Percentiles rank a stretch among this genome's conserved stretches.
phyloP scores from a whole-genome alignment of 2,113 vertebrate species.

The Maccullochella peelii region DNA sequence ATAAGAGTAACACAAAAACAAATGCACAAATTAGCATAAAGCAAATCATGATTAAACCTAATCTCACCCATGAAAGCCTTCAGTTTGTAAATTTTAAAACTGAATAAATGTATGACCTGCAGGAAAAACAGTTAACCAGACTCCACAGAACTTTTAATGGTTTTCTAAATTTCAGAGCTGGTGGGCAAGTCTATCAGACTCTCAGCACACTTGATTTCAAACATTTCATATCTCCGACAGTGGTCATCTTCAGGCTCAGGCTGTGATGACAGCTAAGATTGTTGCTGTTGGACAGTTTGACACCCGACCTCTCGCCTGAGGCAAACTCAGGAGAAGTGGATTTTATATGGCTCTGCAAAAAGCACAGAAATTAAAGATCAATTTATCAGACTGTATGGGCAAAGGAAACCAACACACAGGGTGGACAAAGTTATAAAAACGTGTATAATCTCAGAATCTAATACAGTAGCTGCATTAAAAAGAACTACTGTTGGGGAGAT shows the following conservation, averaged over 20 bases:
- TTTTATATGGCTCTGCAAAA: neutral
- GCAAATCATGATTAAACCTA: conserved; percentile 11
- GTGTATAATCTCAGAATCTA: neutral
- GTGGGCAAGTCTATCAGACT: conserved; percentile 40
- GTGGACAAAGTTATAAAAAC: neutral
- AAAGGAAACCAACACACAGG: neutral
- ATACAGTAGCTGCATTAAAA: neutral
- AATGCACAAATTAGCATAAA: conserved; percentile 7
- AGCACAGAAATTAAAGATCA: neutral
- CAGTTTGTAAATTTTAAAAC: conserved; percentile 25
- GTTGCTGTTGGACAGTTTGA: conserved; percentile 49
- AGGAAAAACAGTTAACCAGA: conserved; percentile 28
- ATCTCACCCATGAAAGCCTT: conserved; percentile 11
- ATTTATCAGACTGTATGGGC: neutral
- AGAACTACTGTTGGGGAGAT: no score
- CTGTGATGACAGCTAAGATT: conserved; percentile 51
- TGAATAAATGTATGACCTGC: conserved; percentile 26
- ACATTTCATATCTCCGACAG: conserved; percentile 33
- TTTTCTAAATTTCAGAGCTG: conserved; percentile 28
- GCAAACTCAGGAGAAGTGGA: conserved; percentile 8
- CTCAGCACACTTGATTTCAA: conserved; percentile 36
- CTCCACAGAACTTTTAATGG: conserved; percentile 26
- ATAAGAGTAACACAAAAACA: neutral
- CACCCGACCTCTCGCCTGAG: conserved; percentile 37
- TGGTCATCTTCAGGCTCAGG: conserved; percentile 52